Base-by-base conservation (phyloP, 2,797 vertebrate genomes). In the Bryconaethiops microstoma region DNA sequence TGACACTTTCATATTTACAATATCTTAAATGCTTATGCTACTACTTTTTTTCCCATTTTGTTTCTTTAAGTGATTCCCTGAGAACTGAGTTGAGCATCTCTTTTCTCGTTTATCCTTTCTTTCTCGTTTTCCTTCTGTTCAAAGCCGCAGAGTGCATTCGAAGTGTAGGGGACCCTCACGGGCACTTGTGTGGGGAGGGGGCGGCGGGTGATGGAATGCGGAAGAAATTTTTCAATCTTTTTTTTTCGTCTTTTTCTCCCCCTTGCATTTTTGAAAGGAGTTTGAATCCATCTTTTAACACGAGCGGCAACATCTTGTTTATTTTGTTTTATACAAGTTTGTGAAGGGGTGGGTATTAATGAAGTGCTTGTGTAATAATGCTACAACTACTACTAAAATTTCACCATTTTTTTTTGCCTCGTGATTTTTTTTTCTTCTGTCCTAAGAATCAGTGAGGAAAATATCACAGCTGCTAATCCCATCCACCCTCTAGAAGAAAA, bases 1-100 rank as follows among this genome's bases (percentile, higher is more conserved):
- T 95, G 96, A 97, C 96, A 98, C 97, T 96, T 97, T 94, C 95
- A 92, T 99, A 99, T 99, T 96, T 99, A 98, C 97, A 99, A 96
- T 97, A 96, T 96, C 93, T 97, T 98, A 98, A 96, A 98, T 96
- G 96, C 94, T 96, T 97, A 95, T 96, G 94, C 95, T 94, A 93
- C 92, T 93, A 86, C 80, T 92, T 93, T 95, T 90, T 95, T 94
- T 95, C 91, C 94, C 94, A 94, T 96, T 96, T 97, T 88, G 89
- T 95, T 94, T 97, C 95, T 96, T 96, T 96, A 96, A 96, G 94
- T 96, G 96, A 97, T 94, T 99, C 98, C 97, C 98, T 99, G 98
- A 99, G 98, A 97, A 98, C 95, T 96, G 95, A 94, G 93, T 93
- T 93, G 88, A 93, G 91, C 87, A 88, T 93, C 88, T 91, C 84